Evolutionary conservation across 2,797 vertebrate species (phyloP).

Genomic region (Carapus acus): DNA sequence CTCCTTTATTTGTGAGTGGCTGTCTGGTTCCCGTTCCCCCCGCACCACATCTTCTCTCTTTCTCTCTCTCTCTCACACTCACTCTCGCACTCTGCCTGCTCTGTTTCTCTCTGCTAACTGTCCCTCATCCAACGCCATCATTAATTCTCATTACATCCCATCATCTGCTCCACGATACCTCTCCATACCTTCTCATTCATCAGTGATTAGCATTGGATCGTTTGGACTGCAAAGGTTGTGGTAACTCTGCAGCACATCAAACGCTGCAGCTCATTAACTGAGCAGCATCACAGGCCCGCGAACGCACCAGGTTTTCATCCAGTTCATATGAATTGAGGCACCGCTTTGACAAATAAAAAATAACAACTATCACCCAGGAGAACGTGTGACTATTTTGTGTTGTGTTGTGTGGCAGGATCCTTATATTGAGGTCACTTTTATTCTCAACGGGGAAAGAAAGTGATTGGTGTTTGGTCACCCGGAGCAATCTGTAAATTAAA

Average conservation of each 20-base stretch:
- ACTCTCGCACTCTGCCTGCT: neutral
- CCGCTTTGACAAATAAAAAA: conserved; percentile 4
- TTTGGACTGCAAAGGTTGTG: conserved; percentile 37
- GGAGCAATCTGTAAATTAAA: conserved; percentile 59
- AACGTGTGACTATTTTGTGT: conserved; percentile 10
- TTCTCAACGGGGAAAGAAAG: conserved; percentile 23
- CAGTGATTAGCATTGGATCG: conserved; percentile 46
- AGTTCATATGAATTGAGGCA: conserved; percentile 22
- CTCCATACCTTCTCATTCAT: conserved; percentile 33
- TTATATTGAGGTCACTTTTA: conserved; percentile 41
- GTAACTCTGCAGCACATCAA: conserved; percentile 22
- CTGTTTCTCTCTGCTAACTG: conserved; percentile 11
- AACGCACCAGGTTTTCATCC: conserved; percentile 24
- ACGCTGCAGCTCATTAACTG: conserved; percentile 43
- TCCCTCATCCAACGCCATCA: conserved; percentile 42
- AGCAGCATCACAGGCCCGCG: conserved; percentile 26
- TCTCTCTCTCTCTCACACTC: neutral
- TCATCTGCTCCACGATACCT: conserved; percentile 46
- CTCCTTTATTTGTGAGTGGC: conserved; percentile 8
- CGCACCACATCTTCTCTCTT: no score
- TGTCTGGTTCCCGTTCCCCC: neutral
- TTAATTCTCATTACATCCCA: conserved; percentile 54
- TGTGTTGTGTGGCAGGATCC: conserved; percentile 34
- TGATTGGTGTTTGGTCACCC: conserved; percentile 45
- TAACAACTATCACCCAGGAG: conserved; percentile 10